Base-by-base conservation (phyloP, 2,113 vertebrate species). In the Myrmophylax atrothorax region DNA sequence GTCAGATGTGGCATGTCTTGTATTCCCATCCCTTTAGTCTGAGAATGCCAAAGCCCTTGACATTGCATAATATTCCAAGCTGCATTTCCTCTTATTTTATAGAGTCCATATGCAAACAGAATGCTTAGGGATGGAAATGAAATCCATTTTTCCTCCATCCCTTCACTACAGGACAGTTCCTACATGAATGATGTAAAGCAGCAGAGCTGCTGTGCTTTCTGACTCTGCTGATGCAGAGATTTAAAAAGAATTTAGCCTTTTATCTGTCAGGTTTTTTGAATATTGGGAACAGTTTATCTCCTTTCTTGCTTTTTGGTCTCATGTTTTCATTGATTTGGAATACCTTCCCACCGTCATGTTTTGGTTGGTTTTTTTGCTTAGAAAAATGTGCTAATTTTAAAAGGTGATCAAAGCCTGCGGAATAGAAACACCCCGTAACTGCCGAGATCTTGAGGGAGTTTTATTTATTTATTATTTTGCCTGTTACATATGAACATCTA, bases 401-500 rank as follows among this genome's bases (percentile, higher is more conserved):
- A 75, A 92, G 82, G 81, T 78, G 82, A 89, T 83, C 87, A 78
- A 92, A 96, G 85, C 73, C 76, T 56, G 60, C 0, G 4, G 58
- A 46, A 76, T 10, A 92, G 7, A 89, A 96, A 90, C 80, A 60
- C 42, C 16, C 47, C 3, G 2, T 84, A 95, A 64, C 42, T 35
- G 66, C 69, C 0, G 31, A 70, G 60, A 59, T 42, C 52, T 81
- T 50, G 83, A 92, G 73, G 76, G 80, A 75, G 25, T 44, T 74
- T 84, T 69, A 75, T 84, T 59, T 59, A 59, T 59, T 59, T 89
- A 92, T 95, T 91, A 93, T 92, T 95, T 95, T 95, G 96, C 94
- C 95, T 94, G 94, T 87, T 96, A 95, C 94, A 81, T 92, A 83
- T 16, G 78, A 97, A 92, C 91, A 95, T 96, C 94, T 94, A 96